phyloP scores from a whole-genome alignment of 2,797 vertebrate species.

The Streptopelia turtur region DNA sequence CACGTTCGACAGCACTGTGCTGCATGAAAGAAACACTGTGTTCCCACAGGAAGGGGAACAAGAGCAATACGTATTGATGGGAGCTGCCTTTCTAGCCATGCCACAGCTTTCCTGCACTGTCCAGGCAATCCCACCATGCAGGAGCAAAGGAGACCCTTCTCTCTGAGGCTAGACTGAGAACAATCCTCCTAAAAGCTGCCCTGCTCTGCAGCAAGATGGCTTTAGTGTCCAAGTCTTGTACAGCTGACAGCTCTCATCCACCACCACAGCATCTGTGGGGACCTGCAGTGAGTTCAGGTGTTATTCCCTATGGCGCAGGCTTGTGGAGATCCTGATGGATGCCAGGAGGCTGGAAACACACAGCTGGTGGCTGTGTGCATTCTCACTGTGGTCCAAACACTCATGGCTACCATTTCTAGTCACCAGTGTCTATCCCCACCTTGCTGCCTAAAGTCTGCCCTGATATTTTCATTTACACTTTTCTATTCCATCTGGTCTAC shows the following conservation, averaged over 20 bases:
- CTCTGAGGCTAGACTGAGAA: neutral
- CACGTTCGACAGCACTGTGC: neutral
- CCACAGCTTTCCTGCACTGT: fast-evolving
- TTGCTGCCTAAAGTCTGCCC: neutral
- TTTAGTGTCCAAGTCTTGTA: neutral
- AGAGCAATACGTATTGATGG: fast-evolving
- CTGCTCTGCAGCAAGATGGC: neutral
- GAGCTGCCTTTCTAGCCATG: neutral
- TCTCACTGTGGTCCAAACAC: neutral
- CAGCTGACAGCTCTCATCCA: neutral
- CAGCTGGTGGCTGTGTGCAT: neutral
- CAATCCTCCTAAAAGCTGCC: neutral
- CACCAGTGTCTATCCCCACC: neutral
- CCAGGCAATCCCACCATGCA: neutral
- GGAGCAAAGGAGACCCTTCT: neutral
- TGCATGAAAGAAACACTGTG: neutral
- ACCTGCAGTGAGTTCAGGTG: neutral
- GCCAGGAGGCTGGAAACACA: neutral
- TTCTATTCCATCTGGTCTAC: neutral
- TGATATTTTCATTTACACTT: neutral
- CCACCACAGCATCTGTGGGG: fast-evolving
- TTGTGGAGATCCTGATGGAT: neutral
- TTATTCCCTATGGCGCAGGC: neutral
- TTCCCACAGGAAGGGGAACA: fast-evolving
- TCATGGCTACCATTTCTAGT: neutral